Percentiles rank a stretch among this genome's conserved stretches.
Evolutionary conservation across 2,888 invertebrate genomes (phyloP).

Genomic region (Epinotia ramella): DNA sequence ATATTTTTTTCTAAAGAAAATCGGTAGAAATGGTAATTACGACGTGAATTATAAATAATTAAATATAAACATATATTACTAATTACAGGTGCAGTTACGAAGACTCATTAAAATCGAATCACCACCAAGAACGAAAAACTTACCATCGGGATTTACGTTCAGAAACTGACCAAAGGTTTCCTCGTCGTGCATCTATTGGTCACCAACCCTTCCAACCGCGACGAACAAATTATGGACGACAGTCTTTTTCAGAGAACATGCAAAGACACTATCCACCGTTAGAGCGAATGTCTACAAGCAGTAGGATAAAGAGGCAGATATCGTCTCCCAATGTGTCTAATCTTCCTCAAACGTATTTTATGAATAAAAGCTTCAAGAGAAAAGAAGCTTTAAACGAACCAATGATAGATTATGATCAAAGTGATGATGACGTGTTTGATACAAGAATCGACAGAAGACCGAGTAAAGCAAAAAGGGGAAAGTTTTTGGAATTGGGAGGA

Average conservation of each 20-base stretch:
- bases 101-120: constrained; percentile 90
- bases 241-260: constrained; percentile 79
- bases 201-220: constrained; percentile 71
- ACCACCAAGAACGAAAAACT: constrained; percentile 71
- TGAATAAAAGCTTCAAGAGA: constrained; percentile 68
- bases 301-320: constrained; percentile 67
- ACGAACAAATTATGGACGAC: constrained; percentile 67
- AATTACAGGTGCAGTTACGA: constrained; percentile 90
- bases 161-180: constrained; percentile 62
- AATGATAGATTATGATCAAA: constrained; percentile 80
- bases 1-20: too few relatives aligned
- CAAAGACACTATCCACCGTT: constrained; percentile 73
- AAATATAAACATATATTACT: background rate
- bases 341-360: constrained; percentile 69
- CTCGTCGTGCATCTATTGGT: constrained; percentile 73
- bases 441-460: constrained; percentile 70
- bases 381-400: constrained; percentile 76
- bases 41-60: too few relatives aligned
- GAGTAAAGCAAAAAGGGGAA: constrained; percentile 69
- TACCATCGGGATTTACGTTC: constrained; percentile 56
- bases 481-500: constrained; percentile 74
- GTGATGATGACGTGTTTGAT: constrained; percentile 80
- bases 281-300: constrained; percentile 65
- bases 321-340: constrained; percentile 75
- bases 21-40: too few relatives aligned